Base-by-base conservation (phyloP, 1,140 invertebrate genomes). In the Ceratina australensis region DNA sequence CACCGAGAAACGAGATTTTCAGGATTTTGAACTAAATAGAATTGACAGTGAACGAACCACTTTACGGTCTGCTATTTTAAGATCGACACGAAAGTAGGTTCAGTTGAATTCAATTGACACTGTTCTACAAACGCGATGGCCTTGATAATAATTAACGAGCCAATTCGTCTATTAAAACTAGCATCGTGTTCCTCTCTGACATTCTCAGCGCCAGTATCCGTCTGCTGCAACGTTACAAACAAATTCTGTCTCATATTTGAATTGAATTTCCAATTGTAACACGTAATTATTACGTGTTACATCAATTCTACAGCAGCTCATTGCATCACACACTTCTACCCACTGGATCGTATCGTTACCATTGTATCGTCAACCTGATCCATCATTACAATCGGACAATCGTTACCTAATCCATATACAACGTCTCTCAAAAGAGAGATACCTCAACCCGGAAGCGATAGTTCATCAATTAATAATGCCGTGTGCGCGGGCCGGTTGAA, bases 81-180 rank as follows among this genome's bases (percentile, higher is more conserved):
- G 24, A 61, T 26, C 22, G 18, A 10, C 12, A 33, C 13, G 10
- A 57, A 74, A 74, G 13, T 52, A 33, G 26, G 47, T 16, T 72
- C 59, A 20, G 24, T 72, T 10, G 28, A 22, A n/a, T 28, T 18
- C 72, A 74, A 75, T 59, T 69, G 57, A 52, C 74, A 76, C 56
- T 49, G 74, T 59, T 47, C 74, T 8, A 52, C 42, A 76, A 69
- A 52, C 28, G 22, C 15, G 56, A 57, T 42, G 22, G 52, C 66
- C 66, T 76, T 76, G 56, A 26, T 28, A 69, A 76, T 76, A 69
- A 76, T 76, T 76, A 69, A 52, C 56, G 42, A 24, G n/a, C 22
- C 56, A 42, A 52, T 24, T 68, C 26, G 3, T 22, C 52, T 33
- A 61, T 76, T 76, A 61, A 47, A 26, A n/a, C 66, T 15, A 5